Percentiles rank a stretch among this genome's conserved stretches.
phyloP scores from a whole-genome alignment of 2,888 invertebrate genomes.

The Helicoverpa assulta region DNA sequence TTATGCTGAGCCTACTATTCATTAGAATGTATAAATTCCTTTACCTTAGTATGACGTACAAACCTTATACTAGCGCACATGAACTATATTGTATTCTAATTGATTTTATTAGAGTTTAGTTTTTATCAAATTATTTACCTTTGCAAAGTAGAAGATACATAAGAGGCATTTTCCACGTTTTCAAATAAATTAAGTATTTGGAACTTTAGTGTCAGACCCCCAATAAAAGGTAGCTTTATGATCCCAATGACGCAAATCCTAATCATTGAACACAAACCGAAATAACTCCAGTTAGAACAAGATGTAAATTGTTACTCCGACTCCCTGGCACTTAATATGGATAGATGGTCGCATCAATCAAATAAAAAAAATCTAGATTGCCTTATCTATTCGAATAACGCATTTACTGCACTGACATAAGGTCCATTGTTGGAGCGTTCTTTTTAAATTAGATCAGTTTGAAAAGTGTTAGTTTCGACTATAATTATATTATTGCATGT shows the following conservation, averaged over 20 bases:
- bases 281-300: slow-evolving; percentile 30
- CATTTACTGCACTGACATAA: background rate
- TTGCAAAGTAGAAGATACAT: too few relatives aligned
- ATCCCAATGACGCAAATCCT: slow-evolving; percentile 8
- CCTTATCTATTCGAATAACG: background rate
- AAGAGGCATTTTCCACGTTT: too few relatives aligned
- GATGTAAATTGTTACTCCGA: slow-evolving; percentile 35
- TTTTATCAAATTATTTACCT: too few relatives aligned
- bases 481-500: too few relatives aligned
- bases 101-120: too few relatives aligned
- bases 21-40: slow-evolving; percentile 38
- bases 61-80: slow-evolving; percentile 10
- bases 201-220: background rate
- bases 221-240: background rate
- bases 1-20: slow-evolving; percentile 39
- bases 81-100: too few relatives aligned
- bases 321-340: slow-evolving; percentile 30
- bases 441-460: background rate
- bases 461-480: too few relatives aligned
- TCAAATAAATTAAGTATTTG: too few relatives aligned
- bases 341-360: slow-evolving; percentile 29
- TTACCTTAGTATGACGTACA: slow-evolving; percentile 19
- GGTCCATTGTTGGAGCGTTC: background rate
- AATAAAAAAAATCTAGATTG: slow-evolving; percentile 16
- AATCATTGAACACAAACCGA: background rate